Base-by-base conservation (phyloP, 2,113 vertebrate genomes). In the Gymnarchus niloticus region DNA sequence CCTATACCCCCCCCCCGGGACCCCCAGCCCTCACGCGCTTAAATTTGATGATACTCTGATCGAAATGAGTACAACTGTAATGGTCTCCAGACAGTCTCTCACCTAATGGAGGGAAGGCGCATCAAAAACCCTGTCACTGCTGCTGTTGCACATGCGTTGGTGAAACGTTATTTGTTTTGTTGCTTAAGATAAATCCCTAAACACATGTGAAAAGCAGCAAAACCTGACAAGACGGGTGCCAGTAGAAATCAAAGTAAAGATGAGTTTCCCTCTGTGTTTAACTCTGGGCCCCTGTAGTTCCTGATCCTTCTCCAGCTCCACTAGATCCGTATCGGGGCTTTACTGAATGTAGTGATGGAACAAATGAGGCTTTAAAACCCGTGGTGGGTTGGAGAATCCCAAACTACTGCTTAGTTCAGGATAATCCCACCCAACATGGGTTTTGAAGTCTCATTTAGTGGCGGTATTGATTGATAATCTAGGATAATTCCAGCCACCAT, bases 51-150 rank as follows among this genome's bases (percentile, higher is more conserved):
- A 28, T 73, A 28, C 81, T 82, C 21, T 69, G 54, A 84, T 80
- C 17, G 56, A 12, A 83, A 77, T 33, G 80, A 85, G 84, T 44
- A n/a, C 61, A 85, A 78, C 86, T 85, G 84, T 76, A 85, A 76
- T 52, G 28, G 28, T 4, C 48, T 25, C 25, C 21, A 52, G 65
- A 12, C 61, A 14, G 49, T 49, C 5, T 65, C 54, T 21, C 28
- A 7, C n/a, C 56, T 56, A 44, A 3, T 41, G 33, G 69, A 76
- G 28, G 65, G 33, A 83, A 56, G 7, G 44, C 17, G 2, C 51
- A 56, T 14, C 81, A 44, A 2, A 56, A 41, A 37, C 52, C 6
- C 49, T 1, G 9, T 52, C 19, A 48, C 52, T 17, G 41, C 65
- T 17, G 41, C 65, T 73, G 65, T 17, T 2, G 19, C 3, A 33